phyloP scores from a whole-genome alignment of 2,888 invertebrate genomes.

The Plebejus argus region DNA sequence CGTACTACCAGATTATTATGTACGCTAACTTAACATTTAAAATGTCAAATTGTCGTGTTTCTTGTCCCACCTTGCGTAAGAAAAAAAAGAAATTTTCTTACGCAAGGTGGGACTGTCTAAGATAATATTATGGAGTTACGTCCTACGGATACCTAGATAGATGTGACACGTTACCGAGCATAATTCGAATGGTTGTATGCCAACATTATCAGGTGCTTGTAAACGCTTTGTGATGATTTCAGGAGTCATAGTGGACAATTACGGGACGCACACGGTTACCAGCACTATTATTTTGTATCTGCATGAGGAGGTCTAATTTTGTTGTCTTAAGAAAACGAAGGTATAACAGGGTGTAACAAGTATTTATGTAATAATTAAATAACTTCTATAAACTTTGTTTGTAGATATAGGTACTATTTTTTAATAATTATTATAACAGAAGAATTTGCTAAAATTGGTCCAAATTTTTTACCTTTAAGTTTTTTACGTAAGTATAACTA shows the following conservation, averaged over 20 bases:
- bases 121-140: not conserved
- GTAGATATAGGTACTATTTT: not conserved
- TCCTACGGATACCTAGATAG: not conserved
- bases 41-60: too few relatives aligned
- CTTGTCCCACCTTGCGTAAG: too few relatives aligned
- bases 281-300: not conserved
- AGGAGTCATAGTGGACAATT: not conserved
- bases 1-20: not conserved
- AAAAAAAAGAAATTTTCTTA: too few relatives aligned
- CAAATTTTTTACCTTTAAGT: not conserved
- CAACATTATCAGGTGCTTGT: slow-evolving; percentile 3
- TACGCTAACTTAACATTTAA: not conserved
- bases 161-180: not conserved
- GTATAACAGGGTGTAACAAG: slow-evolving; percentile 16
- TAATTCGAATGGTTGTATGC: not conserved
- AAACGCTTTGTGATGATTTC: not conserved
- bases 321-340: slow-evolving; percentile 20
- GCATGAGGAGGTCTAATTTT: not conserved
- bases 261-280: slow-evolving; percentile 11
- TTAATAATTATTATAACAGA: not conserved
- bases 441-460: not conserved
- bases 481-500: not conserved
- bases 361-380: not conserved
- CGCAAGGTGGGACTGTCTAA: not conserved
- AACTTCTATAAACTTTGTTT: not conserved